A percentile compares a stretch with the other conserved stretches of the same genome.
Evolutionary conservation across 2,113 vertebrate genomes (phyloP).

Genomic region (Delphinapterus leucas): DNA sequence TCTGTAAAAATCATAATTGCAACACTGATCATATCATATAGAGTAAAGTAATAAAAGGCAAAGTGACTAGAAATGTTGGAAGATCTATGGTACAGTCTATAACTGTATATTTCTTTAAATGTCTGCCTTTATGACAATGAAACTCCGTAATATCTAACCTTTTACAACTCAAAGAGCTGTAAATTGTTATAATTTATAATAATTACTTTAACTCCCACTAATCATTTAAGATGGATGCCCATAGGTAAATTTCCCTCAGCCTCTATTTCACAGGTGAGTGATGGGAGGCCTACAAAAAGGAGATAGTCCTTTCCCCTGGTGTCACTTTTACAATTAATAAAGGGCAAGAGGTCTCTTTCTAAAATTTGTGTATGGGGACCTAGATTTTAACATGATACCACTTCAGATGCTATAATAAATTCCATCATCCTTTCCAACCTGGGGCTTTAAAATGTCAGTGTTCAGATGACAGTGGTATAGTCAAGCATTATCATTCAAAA

Average conservation of each 20-base stretch:
- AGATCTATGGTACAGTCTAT: constrained; percentile 40
- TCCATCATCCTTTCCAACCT: background rate
- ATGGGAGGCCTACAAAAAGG: background rate
- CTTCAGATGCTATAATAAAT: constrained; percentile 43
- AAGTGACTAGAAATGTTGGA: constrained; percentile 27
- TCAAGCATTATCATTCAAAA: background rate
- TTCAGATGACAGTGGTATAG: background rate
- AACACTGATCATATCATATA: constrained; percentile 9
- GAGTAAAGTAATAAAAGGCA: constrained; percentile 45
- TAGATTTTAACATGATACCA: constrained; percentile 32
- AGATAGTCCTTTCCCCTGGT: background rate
- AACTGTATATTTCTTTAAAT: constrained; percentile 65
- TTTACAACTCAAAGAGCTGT: constrained; percentile 56
- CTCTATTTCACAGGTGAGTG: constrained; percentile 19
- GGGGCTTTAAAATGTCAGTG: constrained; percentile 31
- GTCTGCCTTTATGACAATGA: constrained; percentile 50
- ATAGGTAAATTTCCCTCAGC: constrained; percentile 63
- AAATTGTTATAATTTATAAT: constrained; percentile 52
- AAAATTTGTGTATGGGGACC: constrained; percentile 26
- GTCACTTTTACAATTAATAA: constrained; percentile 57
- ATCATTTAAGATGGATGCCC: constrained; percentile 67
- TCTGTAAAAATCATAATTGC: constrained; percentile 19
- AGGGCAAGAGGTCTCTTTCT: constrained; percentile 51
- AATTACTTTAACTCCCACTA: constrained; percentile 70
- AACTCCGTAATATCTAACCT: constrained; percentile 57